Percentiles rank a stretch among this genome's conserved stretches.
These are phyloP conservation scores for Noctua pronuba DNA, from an alignment of 2,888 invertebrate species.

Conservation along the genomic window DNA sequence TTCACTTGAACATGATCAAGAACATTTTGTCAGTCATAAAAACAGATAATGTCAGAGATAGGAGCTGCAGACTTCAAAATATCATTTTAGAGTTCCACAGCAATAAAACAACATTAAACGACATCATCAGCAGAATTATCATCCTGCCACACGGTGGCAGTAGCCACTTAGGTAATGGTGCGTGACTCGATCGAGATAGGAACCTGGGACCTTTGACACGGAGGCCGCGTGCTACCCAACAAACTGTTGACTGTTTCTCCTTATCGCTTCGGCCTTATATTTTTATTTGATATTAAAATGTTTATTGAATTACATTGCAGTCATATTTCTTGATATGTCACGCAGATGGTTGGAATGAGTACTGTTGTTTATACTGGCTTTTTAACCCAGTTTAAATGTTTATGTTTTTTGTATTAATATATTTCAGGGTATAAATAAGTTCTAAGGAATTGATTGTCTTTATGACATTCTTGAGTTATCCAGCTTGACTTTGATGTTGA, in stretches of 20 bases:
- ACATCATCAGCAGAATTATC: slow-evolving; percentile 33
- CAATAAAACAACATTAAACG: slow-evolving; percentile 8
- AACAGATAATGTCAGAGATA: not conserved
- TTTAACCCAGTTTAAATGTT: not conserved
- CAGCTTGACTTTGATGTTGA: too few relatives aligned
- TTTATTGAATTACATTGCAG: slow-evolving; percentile 44
- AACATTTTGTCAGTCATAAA: slow-evolving; percentile 1
- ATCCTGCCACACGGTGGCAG: slow-evolving; percentile 18
- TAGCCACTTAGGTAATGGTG: slow-evolving; percentile 55
- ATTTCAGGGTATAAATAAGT: too few relatives aligned
- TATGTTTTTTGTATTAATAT: not conserved
- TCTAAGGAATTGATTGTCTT: too few relatives aligned
- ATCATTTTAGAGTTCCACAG: not conserved
- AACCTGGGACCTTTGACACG: slow-evolving; percentile 66
- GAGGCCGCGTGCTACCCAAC: slow-evolving; percentile 45
- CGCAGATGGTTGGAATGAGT: slow-evolving; percentile 22
- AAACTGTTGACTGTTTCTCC: slow-evolving; percentile 59
- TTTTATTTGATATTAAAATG: slow-evolving; percentile 39
- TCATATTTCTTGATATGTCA: slow-evolving; percentile 32
- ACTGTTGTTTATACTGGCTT: not conserved
- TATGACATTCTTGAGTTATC: too few relatives aligned
- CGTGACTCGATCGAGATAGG: slow-evolving; percentile 67
- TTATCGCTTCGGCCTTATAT: slow-evolving; percentile 62
- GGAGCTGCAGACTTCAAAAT: not conserved
- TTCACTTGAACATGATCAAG: not conserved